These are phyloP conservation scores for Dryococelus australis DNA, from an alignment of 2,888 invertebrate species.

Conservation along the genomic window DNA sequence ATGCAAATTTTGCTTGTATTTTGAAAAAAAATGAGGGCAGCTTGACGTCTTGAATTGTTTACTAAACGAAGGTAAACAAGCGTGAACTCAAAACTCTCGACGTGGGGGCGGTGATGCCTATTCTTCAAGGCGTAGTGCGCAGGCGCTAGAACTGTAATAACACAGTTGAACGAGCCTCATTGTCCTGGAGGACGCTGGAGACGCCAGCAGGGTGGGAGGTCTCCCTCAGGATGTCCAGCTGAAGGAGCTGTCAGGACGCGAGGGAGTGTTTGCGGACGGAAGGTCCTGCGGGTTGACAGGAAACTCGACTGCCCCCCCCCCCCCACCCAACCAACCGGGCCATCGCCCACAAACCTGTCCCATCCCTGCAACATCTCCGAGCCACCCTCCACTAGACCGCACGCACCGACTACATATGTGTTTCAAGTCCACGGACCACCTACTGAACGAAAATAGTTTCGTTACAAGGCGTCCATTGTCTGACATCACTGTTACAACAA, in stretches of 20 bases:
- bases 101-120: too few species aligned
- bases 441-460: neutral
- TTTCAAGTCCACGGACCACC: neutral
- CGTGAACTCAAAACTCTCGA: too few species aligned
- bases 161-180: neutral
- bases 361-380: neutral
- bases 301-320: neutral
- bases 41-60: too few species aligned
- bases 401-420: neutral
- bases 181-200: neutral
- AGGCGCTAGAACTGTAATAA: neutral
- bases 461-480: too few species aligned
- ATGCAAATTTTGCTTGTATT: too few species aligned
- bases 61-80: too few species aligned
- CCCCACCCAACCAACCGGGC: neutral
- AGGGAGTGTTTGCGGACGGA: conserved; percentile 3
- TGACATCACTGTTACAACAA: too few species aligned
- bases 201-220: neutral
- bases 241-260: conserved; percentile 3
- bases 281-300: neutral
- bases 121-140: neutral
- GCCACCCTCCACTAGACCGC: neutral
- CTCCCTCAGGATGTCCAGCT: conserved; percentile 5
- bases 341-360: neutral
- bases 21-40: too few species aligned